phyloP scores from a whole-genome alignment of 2,797 vertebrate genomes.

The Centropyge bicolor region DNA sequence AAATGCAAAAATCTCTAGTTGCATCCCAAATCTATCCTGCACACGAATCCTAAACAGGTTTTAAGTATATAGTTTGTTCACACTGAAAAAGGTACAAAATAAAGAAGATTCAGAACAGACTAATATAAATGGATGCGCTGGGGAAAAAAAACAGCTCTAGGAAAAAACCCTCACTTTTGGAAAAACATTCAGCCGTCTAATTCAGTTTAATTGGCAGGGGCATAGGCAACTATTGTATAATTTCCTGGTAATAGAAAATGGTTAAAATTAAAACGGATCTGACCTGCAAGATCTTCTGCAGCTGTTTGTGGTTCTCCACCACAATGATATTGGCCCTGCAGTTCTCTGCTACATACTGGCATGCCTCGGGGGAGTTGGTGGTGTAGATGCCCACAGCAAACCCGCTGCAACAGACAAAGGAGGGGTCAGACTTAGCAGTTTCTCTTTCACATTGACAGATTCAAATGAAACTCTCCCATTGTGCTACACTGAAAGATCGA shows the following conservation, averaged over 20 bases:
- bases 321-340: constrained; percentile 91
- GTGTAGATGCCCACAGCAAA: constrained; percentile 95
- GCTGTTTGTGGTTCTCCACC: constrained; percentile 94
- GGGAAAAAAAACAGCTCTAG: too few relatives aligned
- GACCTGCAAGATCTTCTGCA: constrained; percentile 96
- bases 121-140: too few relatives aligned
- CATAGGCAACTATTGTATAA: background rate
- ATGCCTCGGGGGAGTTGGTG: constrained; percentile 94
- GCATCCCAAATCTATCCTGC: background rate
- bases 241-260: background rate
- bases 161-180: too few relatives aligned
- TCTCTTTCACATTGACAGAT: background rate
- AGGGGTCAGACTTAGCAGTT: background rate
- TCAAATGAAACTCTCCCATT: background rate
- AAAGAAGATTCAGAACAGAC: too few relatives aligned
- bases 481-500: background rate
- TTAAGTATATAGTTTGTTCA: background rate
- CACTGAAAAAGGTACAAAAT: background rate
- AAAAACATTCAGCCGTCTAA: background rate
- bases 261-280: constrained; percentile 47
- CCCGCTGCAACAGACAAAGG: constrained; percentile 81
- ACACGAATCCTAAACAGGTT: background rate
- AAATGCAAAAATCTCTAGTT: background rate
- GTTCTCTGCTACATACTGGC: constrained; percentile 90
- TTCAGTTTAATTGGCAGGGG: too few relatives aligned